Evolutionary conservation across 1,140 invertebrate species (phyloP).

Genomic region (Trachymyrmex septentrionalis): DNA sequence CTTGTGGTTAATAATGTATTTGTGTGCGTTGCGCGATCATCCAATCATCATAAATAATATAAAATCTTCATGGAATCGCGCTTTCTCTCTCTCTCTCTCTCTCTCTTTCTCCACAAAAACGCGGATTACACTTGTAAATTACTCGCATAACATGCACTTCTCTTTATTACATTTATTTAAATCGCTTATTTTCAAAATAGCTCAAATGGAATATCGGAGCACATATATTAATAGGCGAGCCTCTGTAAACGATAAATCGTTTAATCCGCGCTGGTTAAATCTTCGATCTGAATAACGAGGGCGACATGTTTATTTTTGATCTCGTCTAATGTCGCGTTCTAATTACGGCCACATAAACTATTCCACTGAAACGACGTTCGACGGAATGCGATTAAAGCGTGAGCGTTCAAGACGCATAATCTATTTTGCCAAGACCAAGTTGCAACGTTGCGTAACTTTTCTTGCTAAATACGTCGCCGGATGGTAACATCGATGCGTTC

Average conservation of each 20-base stretch:
- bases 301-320: not conserved
- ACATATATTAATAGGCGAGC: not conserved
- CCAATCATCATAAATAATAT: constrained; percentile 48
- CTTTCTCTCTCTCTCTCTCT: no score
- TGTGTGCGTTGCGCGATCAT: constrained; percentile 15
- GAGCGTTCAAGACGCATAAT: not conserved
- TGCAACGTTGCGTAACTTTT: constrained; percentile 8
- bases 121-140: constrained; percentile 22
- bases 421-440: not conserved
- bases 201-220: not conserved
- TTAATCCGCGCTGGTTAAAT: not conserved
- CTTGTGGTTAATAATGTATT: constrained; percentile 45
- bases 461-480: not conserved
- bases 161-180: constrained; percentile 18
- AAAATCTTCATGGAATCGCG: constrained; percentile 36
- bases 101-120: constrained; percentile 4
- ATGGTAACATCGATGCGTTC: constrained; percentile 13
- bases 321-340: not conserved
- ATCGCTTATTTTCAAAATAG: constrained; percentile 12
- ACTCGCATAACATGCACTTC: not conserved
- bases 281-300: not conserved
- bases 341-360: not conserved
- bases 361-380: not conserved
- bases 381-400: not conserved
- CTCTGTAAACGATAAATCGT: not conserved